Conservation (phyloP, 2,113 vertebrate genomes). For the Sinocyclocheilus anophthalmus region DNA sequence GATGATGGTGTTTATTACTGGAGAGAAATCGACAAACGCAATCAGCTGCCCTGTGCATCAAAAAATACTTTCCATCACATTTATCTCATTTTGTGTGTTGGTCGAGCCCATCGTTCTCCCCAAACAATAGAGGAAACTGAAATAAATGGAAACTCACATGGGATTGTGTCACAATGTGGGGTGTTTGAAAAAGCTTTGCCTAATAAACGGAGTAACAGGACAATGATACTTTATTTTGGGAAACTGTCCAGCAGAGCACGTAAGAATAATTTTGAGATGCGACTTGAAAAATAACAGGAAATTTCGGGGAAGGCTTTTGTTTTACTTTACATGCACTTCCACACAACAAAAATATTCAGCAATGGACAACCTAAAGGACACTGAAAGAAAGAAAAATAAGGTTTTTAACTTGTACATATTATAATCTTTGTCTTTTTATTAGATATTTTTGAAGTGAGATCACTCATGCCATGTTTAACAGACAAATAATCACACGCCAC, state of each 20-base stretch:
- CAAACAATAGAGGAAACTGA: conserved; percentile 48
- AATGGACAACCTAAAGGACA: conserved; percentile 50
- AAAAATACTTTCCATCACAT: conserved; percentile 67
- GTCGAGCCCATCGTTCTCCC: conserved; percentile 41
- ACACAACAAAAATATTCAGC: conserved; percentile 51
- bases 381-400: conserved; percentile 40
- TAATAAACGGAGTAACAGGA: conserved; percentile 25
- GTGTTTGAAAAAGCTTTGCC: neutral
- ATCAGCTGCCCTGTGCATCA: conserved; percentile 66
- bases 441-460: conserved; percentile 49
- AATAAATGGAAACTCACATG: conserved; percentile 22
- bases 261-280: conserved; percentile 18
- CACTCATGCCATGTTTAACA: conserved; percentile 48
- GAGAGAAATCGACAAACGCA: conserved; percentile 72
- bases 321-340: conserved; percentile 42
- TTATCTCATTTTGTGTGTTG: conserved; percentile 57
- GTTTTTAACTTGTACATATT: conserved; percentile 34
- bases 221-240: conserved; percentile 20
- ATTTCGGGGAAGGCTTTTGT: conserved; percentile 11
- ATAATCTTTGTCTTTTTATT: conserved; percentile 42
- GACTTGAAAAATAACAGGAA: conserved; percentile 17
- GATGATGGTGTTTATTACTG: conserved; percentile 60
- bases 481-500: conserved; percentile 46
- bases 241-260: conserved; percentile 33
- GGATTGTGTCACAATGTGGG: conserved; percentile 10